Evolutionary conservation across 2,113 vertebrate genomes (phyloP).

Genomic region (Elaphurus davidianus): DNA sequence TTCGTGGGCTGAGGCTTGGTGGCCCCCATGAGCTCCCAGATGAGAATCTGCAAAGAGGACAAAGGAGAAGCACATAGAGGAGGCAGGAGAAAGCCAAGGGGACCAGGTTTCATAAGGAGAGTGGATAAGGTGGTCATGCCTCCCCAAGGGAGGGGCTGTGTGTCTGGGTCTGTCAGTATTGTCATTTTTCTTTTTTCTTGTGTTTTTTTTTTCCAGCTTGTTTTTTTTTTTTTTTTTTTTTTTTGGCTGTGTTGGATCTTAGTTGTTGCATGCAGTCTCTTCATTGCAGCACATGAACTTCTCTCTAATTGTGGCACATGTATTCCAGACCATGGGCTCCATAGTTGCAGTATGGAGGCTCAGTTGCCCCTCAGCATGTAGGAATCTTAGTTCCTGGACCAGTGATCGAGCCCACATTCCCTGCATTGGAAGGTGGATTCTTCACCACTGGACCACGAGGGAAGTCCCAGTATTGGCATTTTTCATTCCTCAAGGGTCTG

Average conservation of each 20-base stretch:
- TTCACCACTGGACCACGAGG: neutral
- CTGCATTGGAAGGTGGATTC: neutral
- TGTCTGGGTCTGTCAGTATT: neutral
- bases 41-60: neutral
- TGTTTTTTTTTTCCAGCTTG: neutral
- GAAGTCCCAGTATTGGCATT: neutral
- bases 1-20: neutral
- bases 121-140: rapidly evolving
- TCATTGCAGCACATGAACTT: neutral
- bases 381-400: neutral
- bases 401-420: neutral
- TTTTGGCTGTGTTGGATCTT: neutral
- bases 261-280: neutral
- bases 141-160: rapidly evolving
- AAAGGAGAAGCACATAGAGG: neutral
- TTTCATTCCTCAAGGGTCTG: neutral
- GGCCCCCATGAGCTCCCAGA: neutral
- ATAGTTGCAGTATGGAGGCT: neutral
- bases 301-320: neutral
- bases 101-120: neutral
- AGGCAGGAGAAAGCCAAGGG: neutral
- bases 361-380: neutral
- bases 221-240: neutral
- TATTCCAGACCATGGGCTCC: neutral
- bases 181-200: neutral